phyloP scores from a whole-genome alignment of 2,113 vertebrate species.

The Dermatemys mawii region DNA sequence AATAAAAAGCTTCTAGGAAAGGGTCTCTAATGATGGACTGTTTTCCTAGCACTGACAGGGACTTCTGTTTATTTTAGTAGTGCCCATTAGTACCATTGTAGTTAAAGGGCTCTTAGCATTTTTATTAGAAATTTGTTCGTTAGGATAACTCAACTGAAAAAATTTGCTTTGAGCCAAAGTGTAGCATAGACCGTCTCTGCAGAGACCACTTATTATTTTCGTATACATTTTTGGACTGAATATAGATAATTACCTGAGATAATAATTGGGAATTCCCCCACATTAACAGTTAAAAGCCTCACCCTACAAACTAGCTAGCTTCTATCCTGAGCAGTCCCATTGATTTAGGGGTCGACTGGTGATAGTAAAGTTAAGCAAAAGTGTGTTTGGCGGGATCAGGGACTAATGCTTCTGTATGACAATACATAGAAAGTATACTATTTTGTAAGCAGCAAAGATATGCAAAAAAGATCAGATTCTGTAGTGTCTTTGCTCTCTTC shows the following conservation, averaged over 20 bases:
- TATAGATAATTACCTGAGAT: not conserved
- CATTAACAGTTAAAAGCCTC: not conserved
- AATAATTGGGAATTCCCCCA: not conserved
- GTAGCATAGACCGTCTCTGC: constrained; percentile 29
- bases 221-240: not conserved
- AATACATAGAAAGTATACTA: not conserved
- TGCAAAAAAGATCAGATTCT: not conserved
- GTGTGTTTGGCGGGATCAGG: not conserved
- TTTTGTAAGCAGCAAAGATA: not conserved
- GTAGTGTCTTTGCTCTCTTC: not conserved
- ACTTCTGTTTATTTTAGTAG: constrained; percentile 63
- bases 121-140: constrained; percentile 64
- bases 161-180: constrained; percentile 57
- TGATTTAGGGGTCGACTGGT: not conserved
- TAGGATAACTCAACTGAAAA: constrained; percentile 57
- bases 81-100: constrained; percentile 46
- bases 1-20: constrained; percentile 69
- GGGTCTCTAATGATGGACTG: constrained; percentile 39
- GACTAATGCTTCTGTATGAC: not conserved
- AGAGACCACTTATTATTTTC: not conserved
- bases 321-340: not conserved
- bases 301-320: not conserved
- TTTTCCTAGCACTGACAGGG: constrained; percentile 38
- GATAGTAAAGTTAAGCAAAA: not conserved
- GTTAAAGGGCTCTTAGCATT: constrained; percentile 57